Evolutionary conservation across 2,797 vertebrate species (phyloP).

Genomic region (Pseudomugil gertrudae): DNA sequence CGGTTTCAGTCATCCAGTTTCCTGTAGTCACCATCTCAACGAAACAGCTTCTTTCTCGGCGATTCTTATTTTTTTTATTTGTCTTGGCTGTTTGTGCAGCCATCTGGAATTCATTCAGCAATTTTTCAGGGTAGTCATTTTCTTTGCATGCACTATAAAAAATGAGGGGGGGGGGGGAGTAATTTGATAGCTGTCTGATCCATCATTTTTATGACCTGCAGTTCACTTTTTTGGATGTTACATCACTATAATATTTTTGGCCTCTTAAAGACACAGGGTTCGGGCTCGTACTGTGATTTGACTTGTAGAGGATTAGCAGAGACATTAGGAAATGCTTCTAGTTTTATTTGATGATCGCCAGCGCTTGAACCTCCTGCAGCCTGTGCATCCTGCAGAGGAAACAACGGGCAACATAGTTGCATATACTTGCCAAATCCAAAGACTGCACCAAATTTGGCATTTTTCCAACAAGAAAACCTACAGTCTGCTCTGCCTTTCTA

Average conservation of each 20-base stretch:
- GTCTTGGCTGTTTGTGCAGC: conserved; percentile 37
- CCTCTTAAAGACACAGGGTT: conserved; percentile 35
- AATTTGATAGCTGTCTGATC: conserved; percentile 45
- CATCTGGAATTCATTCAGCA: conserved; percentile 64
- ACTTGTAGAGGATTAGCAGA: conserved; percentile 24
- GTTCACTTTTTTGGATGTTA: conserved; percentile 36
- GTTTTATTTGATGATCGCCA: conserved; percentile 30
- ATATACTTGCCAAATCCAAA: conserved; percentile 53
- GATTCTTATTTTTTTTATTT: conserved; percentile 43
- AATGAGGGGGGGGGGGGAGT: conserved; percentile 14
- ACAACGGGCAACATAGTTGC: conserved; percentile 44
- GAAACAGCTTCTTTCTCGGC: conserved; percentile 22
- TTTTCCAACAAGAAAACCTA: background rate
- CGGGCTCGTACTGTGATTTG: conserved; percentile 36
- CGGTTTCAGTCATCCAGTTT: conserved; percentile 30
- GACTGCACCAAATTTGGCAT: conserved; percentile 28
- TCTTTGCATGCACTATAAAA: conserved; percentile 42
- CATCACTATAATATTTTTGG: conserved; percentile 26
- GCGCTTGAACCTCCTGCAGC: conserved; percentile 34
- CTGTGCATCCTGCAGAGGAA: conserved; percentile 43
- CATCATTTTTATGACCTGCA: conserved; percentile 29
- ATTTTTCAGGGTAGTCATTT: conserved; percentile 40
- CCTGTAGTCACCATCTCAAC: conserved; percentile 33
- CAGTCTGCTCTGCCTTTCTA: background rate
- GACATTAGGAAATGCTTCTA: conserved; percentile 28